A percentile compares a stretch with the other conserved stretches of the same genome.
Evolutionary conservation across 2,888 invertebrate genomes (phyloP).

Genomic region (Eudemis profundana): DNA sequence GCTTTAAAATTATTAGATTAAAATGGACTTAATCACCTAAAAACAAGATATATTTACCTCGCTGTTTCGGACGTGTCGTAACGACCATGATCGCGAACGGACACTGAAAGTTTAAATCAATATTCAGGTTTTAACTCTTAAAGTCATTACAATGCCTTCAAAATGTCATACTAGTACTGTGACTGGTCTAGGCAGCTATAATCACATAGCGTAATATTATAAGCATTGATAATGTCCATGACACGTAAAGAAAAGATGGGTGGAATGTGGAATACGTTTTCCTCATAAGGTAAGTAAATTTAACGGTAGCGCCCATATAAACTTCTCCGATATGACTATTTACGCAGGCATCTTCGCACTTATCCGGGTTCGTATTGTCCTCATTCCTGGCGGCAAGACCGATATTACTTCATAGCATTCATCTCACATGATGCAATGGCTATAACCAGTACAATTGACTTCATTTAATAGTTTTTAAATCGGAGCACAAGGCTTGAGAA

Average conservation of each 20-base stretch:
- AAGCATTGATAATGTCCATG: not conserved
- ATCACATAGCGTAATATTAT: too few species aligned
- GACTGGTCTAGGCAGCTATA: too few species aligned
- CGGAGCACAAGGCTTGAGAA: not conserved
- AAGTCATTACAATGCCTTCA: too few species aligned
- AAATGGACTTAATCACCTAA: too few species aligned
- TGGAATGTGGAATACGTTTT: not conserved
- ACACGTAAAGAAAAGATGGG: not conserved
- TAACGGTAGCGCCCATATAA: not conserved
- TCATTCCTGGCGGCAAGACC: not conserved
- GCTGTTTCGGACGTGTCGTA: too few species aligned
- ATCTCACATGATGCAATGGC: not conserved
- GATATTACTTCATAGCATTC: constrained; percentile 19
- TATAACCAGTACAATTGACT: not conserved
- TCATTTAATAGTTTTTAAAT: not conserved
- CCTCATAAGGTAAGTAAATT: not conserved
- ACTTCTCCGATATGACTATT: constrained; percentile 1
- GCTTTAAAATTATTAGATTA: too few species aligned
- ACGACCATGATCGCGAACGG: too few species aligned
- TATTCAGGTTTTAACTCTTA: too few species aligned
- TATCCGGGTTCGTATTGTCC: constrained; percentile 9
- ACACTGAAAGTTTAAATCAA: too few species aligned
- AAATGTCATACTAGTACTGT: too few species aligned
- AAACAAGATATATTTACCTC: too few species aligned
- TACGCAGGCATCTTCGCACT: not conserved